Conservation (phyloP, 2,888 invertebrate species). For the Apeira syringaria region DNA sequence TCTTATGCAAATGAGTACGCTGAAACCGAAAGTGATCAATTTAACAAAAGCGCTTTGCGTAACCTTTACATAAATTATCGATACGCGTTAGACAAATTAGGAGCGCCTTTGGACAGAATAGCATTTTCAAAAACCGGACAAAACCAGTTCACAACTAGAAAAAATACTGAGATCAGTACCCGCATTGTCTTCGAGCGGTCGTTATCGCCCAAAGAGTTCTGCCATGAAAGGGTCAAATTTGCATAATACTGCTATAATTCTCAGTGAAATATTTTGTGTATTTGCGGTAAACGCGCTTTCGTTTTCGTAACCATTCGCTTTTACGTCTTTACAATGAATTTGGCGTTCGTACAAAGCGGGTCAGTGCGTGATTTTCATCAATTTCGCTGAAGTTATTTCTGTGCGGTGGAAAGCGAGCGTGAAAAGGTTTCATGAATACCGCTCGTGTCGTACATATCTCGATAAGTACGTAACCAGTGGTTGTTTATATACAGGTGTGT, state of each 20-base stretch:
- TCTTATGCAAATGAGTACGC: constrained; percentile 77
- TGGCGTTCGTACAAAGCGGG: constrained; percentile 41
- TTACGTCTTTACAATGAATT: constrained; percentile 44
- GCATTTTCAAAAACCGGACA: constrained; percentile 49
- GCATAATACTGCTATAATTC: constrained; percentile 61
- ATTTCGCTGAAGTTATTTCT: constrained; percentile 36
- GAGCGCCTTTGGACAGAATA: constrained; percentile 47
- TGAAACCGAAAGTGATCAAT: constrained; percentile 76
- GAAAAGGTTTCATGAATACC: constrained; percentile 57
- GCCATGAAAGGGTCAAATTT: constrained; percentile 57
- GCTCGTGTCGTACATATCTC: constrained; percentile 72
- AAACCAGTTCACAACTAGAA: constrained; percentile 53
- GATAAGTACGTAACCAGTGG: constrained; percentile 68
- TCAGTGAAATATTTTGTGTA: constrained; percentile 70
- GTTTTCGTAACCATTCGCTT: constrained; percentile 41
- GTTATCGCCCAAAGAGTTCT: constrained; percentile 32
- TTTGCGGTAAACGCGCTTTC: constrained; percentile 72
- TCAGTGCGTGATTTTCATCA: constrained; percentile 52
- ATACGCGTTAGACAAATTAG: constrained; percentile 77
- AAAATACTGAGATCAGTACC: constrained; percentile 55
- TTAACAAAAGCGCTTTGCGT: constrained; percentile 63
- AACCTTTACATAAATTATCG: constrained; percentile 78
- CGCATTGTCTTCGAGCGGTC: constrained; percentile 46
- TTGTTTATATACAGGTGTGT: constrained; percentile 74
- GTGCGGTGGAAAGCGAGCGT: constrained; percentile 44